Evolutionary conservation across 2,888 invertebrate genomes (phyloP).

Genomic region (Acrobasis consociella): DNA sequence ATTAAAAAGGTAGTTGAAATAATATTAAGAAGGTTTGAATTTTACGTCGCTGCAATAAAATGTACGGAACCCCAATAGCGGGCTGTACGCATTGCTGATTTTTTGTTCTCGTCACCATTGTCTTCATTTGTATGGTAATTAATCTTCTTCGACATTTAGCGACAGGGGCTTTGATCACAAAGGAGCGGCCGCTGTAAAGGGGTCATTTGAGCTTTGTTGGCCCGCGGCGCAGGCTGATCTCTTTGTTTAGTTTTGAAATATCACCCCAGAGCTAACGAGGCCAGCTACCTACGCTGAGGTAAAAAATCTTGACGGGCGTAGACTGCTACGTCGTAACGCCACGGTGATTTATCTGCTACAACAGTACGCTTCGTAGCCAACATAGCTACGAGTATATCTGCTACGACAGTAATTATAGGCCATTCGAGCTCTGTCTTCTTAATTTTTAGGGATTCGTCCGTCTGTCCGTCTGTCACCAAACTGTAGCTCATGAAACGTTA

Average conservation of each 20-base stretch:
- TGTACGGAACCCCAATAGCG: not conserved
- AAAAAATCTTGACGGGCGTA: too few species aligned
- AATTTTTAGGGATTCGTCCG: too few species aligned
- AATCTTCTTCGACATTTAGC: conserved; percentile 69
- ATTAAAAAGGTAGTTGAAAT: too few species aligned
- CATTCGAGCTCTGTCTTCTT: too few species aligned
- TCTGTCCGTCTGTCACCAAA: too few species aligned
- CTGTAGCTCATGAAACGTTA: too few species aligned
- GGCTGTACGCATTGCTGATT: conserved; percentile 10
- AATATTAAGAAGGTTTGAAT: too few species aligned
- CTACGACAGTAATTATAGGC: too few species aligned
- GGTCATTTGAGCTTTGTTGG: conserved; percentile 69
- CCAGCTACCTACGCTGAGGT: not conserved
- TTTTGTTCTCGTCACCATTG: conserved; percentile 28
- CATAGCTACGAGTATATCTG: too few species aligned
- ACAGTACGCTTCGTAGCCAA: too few species aligned
- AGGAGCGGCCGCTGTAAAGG: conserved; percentile 56
- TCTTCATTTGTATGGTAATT: conserved; percentile 65
- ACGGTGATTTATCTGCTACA: too few species aligned
- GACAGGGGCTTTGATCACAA: conserved; percentile 59
- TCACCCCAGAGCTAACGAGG: conserved; percentile 55
- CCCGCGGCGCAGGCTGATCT: conserved; percentile 51
- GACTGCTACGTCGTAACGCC: too few species aligned
- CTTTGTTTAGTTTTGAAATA: conserved; percentile 69
- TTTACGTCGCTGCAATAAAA: not conserved